Base-by-base conservation (phyloP, 2,888 invertebrate genomes). In the Sphecodes monilicornis region DNA sequence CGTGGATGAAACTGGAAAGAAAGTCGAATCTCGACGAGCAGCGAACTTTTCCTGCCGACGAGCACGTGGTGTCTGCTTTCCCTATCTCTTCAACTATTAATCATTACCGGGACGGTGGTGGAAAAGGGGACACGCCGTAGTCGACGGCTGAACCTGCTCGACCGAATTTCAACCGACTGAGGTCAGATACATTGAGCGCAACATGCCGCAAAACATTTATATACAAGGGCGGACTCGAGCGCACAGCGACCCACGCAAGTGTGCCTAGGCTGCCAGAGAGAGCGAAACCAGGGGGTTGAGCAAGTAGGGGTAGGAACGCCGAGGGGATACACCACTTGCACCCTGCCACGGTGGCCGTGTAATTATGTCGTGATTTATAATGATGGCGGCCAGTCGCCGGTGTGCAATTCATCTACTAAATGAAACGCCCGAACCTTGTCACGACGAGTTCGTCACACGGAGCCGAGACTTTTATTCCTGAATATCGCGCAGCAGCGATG, bases 321-420 rank as follows among this genome's bases (percentile, higher is more conserved):
- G 71, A 66, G 78, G 68, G 76, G 73, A 87, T 85, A 86, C 39
- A 68, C 90, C 86, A 83, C 86, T 87, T 88, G 86, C 88, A 86
- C 78, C 86, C 85, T 85, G 83, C 85, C 78, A 86, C 78, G 87
- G 88, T 86, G 88, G 87, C 88, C 88, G 88, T 91, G 91, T 92
- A 93, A 93, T 93, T 93, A 92, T 90, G 90, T 90, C 91, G 90
- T 93, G 92, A 93, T 92, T 93, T 92, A 93, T 93, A 93, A 93
- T 92, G 91, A 92, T 92, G 90, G 90, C 88, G 88, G 88, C 86
- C 78, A 87, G 90, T 91, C 89, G 90, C 88, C 84, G 80, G 86
- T 74, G 82, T 80, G 88, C 90, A 89, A 88, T 91, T 91, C 91
- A 91, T 93, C 92, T 89, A 89, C 89, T 82, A 89, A 91, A 92